Evolutionary conservation across 2,113 vertebrate species (phyloP).

Genomic region (Carassius gibelio): DNA sequence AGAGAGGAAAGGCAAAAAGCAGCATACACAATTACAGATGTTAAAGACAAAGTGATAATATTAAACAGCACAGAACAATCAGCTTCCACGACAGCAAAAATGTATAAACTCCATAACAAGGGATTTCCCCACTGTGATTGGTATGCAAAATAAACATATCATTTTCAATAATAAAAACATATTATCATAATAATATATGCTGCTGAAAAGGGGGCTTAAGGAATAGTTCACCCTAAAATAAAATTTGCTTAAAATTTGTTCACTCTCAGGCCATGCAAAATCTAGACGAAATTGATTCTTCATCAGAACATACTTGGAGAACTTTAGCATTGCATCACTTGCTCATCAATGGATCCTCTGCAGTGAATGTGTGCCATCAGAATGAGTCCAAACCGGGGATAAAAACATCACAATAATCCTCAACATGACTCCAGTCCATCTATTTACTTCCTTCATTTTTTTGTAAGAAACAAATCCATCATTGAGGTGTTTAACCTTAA

Average conservation of each 20-base stretch:
- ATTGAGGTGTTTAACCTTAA: too few species aligned
- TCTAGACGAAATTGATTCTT: not conserved
- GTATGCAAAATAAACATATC: not conserved
- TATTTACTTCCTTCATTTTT: too few species aligned
- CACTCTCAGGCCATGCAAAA: not conserved
- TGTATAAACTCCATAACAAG: slow-evolving; percentile 32
- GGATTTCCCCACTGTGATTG: not conserved
- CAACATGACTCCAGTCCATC: too few species aligned
- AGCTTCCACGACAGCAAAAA: slow-evolving; percentile 34
- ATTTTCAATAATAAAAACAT: not conserved
- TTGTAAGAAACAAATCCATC: too few species aligned
- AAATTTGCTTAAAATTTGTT: too few species aligned
- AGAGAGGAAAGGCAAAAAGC: not conserved
- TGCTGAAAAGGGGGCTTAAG: not conserved
- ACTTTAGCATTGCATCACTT: too few species aligned
- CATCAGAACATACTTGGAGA: too few species aligned
- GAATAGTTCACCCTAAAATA: not conserved
- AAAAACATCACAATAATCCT: too few species aligned
- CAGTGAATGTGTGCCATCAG: too few species aligned
- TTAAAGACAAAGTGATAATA: slow-evolving; percentile 19
- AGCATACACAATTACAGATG: not conserved
- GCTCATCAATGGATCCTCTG: too few species aligned
- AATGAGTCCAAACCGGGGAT: too few species aligned
- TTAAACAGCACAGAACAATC: slow-evolving; percentile 9
- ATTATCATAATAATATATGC: not conserved